phyloP scores from a whole-genome alignment of 2,888 invertebrate genomes.

The Oxytorus armatus region DNA sequence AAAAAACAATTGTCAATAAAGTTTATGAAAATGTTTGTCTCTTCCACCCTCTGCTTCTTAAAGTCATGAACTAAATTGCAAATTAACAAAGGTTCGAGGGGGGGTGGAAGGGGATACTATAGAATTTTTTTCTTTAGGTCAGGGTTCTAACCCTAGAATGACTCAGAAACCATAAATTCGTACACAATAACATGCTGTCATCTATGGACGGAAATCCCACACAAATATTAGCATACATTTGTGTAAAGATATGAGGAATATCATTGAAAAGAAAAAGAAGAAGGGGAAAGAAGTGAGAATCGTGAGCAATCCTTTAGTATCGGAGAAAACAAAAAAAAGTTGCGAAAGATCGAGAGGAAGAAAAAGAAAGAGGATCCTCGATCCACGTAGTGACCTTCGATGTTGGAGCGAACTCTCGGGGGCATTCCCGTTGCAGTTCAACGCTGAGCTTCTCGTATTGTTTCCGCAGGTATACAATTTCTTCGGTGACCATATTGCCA shows the following conservation, averaged over 20 bases:
- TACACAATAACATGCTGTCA: too few relatives aligned
- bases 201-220: too few relatives aligned
- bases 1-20: constrained; percentile 8
- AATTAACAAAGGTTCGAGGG: too few relatives aligned
- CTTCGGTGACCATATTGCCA: too few relatives aligned
- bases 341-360: constrained; percentile 11
- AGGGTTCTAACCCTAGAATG: too few relatives aligned
- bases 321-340: constrained; percentile 11
- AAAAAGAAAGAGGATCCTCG: constrained; percentile 5
- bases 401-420: background rate
- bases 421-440: background rate
- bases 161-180: too few relatives aligned
- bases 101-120: too few relatives aligned
- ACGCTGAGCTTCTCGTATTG: background rate
- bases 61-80: too few relatives aligned
- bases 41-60: background rate
- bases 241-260: background rate
- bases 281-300: background rate
- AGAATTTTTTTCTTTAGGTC: too few relatives aligned
- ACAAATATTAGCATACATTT: too few relatives aligned
- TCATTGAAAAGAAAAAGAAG: background rate
- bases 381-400: background rate
- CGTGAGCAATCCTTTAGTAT: constrained; percentile 3
- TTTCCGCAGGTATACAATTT: constrained; percentile 18
- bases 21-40: background rate